phyloP scores from a whole-genome alignment of 2,888 invertebrate species.

The Rhamphomyia laevipes region DNA sequence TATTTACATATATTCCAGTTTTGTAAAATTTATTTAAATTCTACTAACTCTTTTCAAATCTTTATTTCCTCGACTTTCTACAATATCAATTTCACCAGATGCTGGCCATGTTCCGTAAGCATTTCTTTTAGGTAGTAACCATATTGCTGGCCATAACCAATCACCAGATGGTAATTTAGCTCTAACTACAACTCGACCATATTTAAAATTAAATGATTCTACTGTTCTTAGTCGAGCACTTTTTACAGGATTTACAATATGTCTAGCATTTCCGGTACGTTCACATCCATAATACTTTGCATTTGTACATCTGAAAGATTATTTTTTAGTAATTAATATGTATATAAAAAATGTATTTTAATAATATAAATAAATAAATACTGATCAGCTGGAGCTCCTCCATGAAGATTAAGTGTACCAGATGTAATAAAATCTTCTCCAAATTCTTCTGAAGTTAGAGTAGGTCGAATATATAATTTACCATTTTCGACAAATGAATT shows the following conservation, averaged over 20 bases:
- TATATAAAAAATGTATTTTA: neutral
- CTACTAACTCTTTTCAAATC: slow-evolving; percentile 29
- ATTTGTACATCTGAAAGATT: slow-evolving; percentile 47
- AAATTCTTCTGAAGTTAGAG: slow-evolving; percentile 43
- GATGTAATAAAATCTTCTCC: slow-evolving; percentile 43
- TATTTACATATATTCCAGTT: neutral
- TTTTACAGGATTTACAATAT: slow-evolving; percentile 51
- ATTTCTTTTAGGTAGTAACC: slow-evolving; percentile 47
- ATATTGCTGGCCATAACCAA: slow-evolving; percentile 49
- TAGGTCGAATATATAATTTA: slow-evolving; percentile 45
- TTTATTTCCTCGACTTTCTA: slow-evolving; percentile 53
- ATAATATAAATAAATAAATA: slow-evolving; percentile 20
- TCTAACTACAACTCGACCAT: slow-evolving; percentile 50
- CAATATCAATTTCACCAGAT: slow-evolving; percentile 61
- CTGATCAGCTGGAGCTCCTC: slow-evolving; percentile 51
- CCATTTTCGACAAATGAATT: slow-evolving; percentile 51
- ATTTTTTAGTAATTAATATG: neutral
- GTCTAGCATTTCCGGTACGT: slow-evolving; percentile 40
- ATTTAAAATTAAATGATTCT: slow-evolving; percentile 51
- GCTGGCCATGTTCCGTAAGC: slow-evolving; percentile 43
- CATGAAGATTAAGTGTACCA: slow-evolving; percentile 44
- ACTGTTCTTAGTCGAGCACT: slow-evolving; percentile 53
- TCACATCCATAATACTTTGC: slow-evolving; percentile 47
- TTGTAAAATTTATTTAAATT: neutral
- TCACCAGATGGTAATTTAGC: slow-evolving; percentile 60